A percentile compares a stretch with the other conserved stretches of the same genome.
These are phyloP conservation scores for Pontoporia blainvillei DNA, from an alignment of 2,113 vertebrate genomes.

Conservation along the genomic window DNA sequence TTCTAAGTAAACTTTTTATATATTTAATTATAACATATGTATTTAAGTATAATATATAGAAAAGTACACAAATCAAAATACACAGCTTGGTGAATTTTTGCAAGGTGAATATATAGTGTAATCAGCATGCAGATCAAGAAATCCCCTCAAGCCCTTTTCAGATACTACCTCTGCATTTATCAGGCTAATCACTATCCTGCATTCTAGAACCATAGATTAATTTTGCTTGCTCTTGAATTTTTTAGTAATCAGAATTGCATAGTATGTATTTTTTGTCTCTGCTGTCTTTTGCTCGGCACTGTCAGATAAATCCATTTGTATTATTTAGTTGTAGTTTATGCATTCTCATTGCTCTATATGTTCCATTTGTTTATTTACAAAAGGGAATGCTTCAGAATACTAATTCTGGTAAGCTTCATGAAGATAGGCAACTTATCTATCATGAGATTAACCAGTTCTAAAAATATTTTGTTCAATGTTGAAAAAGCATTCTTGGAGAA, in stretches of 20 bases:
- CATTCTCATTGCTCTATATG: not conserved
- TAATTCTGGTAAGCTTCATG: not conserved
- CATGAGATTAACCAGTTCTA: not conserved
- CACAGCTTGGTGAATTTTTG: not conserved
- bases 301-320: not conserved
- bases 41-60: not conserved
- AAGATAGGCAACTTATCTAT: not conserved
- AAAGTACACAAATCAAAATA: conserved; percentile 9
- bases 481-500: conserved; percentile 7
- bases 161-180: not conserved
- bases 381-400: not conserved
- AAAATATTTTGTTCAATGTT: conserved; percentile 30
- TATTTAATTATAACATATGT: not conserved
- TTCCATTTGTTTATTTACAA: conserved; percentile 15
- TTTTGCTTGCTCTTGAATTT: conserved; percentile 3
- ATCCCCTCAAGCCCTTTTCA: not conserved
- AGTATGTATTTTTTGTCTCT: not conserved
- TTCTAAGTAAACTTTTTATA: not conserved
- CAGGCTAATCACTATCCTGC: not conserved
- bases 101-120: not conserved
- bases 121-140: not conserved
- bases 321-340: conserved; percentile 9
- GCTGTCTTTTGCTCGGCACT: not conserved
- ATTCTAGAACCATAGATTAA: not conserved
- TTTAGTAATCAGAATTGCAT: not conserved